Base-by-base conservation (phyloP, 2,113 vertebrate species). In the Edolisoma coerulescens region DNA sequence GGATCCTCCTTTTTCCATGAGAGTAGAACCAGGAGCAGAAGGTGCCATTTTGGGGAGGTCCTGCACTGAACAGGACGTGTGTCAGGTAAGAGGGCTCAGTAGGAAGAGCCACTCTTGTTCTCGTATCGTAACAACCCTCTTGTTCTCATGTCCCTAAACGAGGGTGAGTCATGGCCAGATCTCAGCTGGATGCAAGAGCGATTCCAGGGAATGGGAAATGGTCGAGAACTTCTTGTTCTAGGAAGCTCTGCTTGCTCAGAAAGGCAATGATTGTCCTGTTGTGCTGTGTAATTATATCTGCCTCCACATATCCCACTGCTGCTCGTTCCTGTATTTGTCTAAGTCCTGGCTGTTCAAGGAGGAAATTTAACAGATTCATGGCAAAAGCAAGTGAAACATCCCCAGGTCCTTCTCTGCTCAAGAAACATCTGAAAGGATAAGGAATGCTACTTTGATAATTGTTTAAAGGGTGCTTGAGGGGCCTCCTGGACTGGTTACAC, bases 211-310 rank as follows among this genome's bases (percentile, higher is more conserved):
- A 35, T 14, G 79, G 87, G 50, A 89, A 80, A 41, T 8, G 57
- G 21, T 73, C 22, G 59, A 65, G 90, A 93, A 70, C 85, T 83
- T 9, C 24, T 65, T 87, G 95, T 95, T 83, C 93, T 37, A 2
- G 74, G 90, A 10, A 79, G 85, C 68, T 86, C 35, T 53, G 89
- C 71, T 82, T 37, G 90, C 49, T 92, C 76, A 59, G 90, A 70
- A 44, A 73, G 84, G 87, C 87, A 30, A 1, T 0, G 81, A 68
- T 73, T 92, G 95, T 87, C 85, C 68, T 63, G 78, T 49, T 70
- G 90, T 18, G 67, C 16, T 73, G 61, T 11, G 1, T 83, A 49
- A 93, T 94, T 80, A 10, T 21, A 37, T 77, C 87, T 63, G 11
- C 87, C 67, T 65, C 59, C 70, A 33, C 26, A 3, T 16, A 18